Evolutionary conservation across 2,888 invertebrate genomes (phyloP).

Genomic region (Drosophila meridiana): DNA sequence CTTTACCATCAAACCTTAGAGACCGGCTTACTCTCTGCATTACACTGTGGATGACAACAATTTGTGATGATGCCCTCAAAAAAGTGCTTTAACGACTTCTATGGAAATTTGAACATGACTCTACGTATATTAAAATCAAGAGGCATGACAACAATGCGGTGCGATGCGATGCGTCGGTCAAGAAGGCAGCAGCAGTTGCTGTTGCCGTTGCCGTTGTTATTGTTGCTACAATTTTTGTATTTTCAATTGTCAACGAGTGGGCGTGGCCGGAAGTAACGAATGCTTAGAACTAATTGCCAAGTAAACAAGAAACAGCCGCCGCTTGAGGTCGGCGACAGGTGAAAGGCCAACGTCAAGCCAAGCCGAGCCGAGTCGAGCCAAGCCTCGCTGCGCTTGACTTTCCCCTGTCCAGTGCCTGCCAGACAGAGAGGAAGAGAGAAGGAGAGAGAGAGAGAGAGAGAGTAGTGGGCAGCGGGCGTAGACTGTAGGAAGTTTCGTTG

Average conservation of each 20-base stretch:
- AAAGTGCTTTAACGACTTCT: constrained; percentile 58
- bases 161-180: constrained; percentile 38
- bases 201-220: constrained; percentile 3
- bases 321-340: constrained; percentile 40
- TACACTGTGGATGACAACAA: not conserved
- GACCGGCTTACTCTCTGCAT: not conserved
- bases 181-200: constrained; percentile 26
- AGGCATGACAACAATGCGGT: constrained; percentile 42
- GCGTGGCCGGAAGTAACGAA: constrained; percentile 72
- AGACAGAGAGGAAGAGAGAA: not conserved
- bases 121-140: constrained; percentile 58
- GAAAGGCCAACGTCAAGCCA: constrained; percentile 58
- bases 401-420: constrained; percentile 8
- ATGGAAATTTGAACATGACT: constrained; percentile 60
- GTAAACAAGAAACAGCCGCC: constrained; percentile 24
- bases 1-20: not conserved
- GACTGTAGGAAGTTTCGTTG: constrained; percentile 1
- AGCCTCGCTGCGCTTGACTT: constrained; percentile 13
- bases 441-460: not conserved
- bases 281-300: constrained; percentile 76
- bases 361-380: not conserved
- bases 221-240: not conserved
- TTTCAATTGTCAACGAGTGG: constrained; percentile 49
- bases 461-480: not conserved
- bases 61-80: constrained; percentile 1